Evolutionary conservation across 2,113 vertebrate genomes (phyloP).

Genomic region (Grus americana): DNA sequence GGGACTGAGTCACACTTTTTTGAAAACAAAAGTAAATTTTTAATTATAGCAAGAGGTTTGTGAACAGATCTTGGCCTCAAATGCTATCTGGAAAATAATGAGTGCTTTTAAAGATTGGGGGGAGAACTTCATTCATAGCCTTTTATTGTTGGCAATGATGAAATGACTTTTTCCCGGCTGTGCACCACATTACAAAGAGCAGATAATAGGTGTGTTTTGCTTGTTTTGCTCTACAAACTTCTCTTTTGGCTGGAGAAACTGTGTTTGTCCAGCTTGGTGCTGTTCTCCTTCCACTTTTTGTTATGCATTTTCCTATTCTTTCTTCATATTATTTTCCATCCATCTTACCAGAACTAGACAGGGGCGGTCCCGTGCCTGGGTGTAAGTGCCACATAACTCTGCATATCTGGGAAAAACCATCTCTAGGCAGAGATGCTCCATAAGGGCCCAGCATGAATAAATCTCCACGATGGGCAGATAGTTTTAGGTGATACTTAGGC

Average conservation of each 20-base stretch:
- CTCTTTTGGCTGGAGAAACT: background rate
- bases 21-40: background rate
- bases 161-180: background rate
- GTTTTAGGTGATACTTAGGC: conserved; percentile 1
- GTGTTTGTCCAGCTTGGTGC: background rate
- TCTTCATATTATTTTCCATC: background rate
- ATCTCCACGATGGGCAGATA: background rate
- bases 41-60: background rate
- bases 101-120: background rate
- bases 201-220: background rate
- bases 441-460: background rate
- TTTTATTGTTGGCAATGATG: background rate
- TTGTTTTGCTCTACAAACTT: background rate
- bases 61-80: background rate
- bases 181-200: background rate
- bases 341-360: background rate
- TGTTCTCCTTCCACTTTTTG: background rate
- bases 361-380: background rate
- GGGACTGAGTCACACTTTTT: background rate
- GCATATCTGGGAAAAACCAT: background rate
- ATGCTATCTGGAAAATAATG: background rate
- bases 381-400: background rate
- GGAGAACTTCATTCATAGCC: background rate
- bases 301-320: background rate
- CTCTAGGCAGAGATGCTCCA: background rate